Evolutionary conservation across 2,888 invertebrate species (phyloP).

Genomic region (Phyllotreta cruciferae): DNA sequence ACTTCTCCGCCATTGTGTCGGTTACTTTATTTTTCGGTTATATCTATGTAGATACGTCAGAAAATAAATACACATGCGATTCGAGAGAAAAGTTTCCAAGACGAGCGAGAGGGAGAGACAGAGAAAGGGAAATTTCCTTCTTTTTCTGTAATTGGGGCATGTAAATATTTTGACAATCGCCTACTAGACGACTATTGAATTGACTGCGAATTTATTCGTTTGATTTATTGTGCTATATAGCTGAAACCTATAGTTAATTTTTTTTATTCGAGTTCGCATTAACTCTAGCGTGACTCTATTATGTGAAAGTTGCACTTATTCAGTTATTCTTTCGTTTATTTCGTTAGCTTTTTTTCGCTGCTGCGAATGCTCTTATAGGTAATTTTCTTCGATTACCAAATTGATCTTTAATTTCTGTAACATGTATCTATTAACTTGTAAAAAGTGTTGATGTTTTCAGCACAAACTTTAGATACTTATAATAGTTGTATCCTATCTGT

Average conservation of each 20-base stretch:
- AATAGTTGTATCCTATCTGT: no score
- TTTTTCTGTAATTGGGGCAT: conserved; percentile 30
- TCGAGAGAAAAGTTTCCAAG: conserved; percentile 13
- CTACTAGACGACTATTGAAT: conserved; percentile 16
- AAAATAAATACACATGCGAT: neutral
- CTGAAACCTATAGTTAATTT: neutral
- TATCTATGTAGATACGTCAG: neutral
- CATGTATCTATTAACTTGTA: no score
- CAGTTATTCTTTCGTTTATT: no score
- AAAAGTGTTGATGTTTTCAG: no score
- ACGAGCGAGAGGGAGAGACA: conserved; percentile 3
- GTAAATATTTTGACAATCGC: conserved; percentile 32
- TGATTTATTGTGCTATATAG: conserved; percentile 4
- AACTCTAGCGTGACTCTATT: neutral
- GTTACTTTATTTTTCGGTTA: conserved; percentile 5
- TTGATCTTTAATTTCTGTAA: no score
- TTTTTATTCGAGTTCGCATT: neutral
- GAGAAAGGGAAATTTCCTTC: neutral
- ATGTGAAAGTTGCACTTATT: no score
- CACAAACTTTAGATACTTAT: no score
- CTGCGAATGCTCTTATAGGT: no score
- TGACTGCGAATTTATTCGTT: neutral
- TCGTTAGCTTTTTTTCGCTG: no score
- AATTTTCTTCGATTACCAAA: no score
- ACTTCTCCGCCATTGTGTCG: conserved; percentile 12